Base-by-base conservation (phyloP, 2,113 vertebrate genomes). In the Aegithalos caudatus region DNA sequence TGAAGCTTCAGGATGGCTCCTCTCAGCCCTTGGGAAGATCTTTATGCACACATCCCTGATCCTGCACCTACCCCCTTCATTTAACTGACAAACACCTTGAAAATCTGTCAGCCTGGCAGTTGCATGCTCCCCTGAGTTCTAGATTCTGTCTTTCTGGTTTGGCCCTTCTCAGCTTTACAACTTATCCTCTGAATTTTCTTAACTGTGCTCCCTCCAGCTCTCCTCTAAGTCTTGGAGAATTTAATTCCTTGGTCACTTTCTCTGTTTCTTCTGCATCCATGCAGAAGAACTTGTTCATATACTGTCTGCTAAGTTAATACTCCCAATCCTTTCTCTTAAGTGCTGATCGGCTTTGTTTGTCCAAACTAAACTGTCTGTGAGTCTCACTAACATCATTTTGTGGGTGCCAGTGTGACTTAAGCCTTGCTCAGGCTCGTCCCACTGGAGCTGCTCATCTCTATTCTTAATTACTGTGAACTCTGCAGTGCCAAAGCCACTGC, bases 1-100 rank as follows among this genome's bases (percentile, higher is more conserved):
- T 62, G 87, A 96, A 95, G 58, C 42, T 97, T 70, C 97, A 95
- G 62, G 22, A 69, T 57, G 16, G 28, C 45, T 80, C 62, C 71
- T 76, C 37, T 56, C n/a, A n/a, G 44, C 53, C 44, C 61, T 79
- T 58, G 57, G 73, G 71, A 82, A 69, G 31, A 45, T 57, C 25
- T 90, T 48, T 42, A 21, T 60, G 66, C 88, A 61, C 23, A 31
- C 4, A 16, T 35, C 22, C 66, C 61, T n/a, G 44, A 56, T 27
- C 16, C 44, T 79, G 44, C 33, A 8, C 48, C 54, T 76, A 12
- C 21, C 23, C 33, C 61, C 17, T 25, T 28, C 11, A 3, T 67
- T 74, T 74, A 18, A 35, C 18, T 24, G 56, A 29, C 44, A 66
- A 29, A 50, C 47, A 48, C 61, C 25, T 92, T 81, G 38, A 84